Evolutionary conservation across 1,140 invertebrate species (phyloP).

Genomic region (Homarus americanus): DNA sequence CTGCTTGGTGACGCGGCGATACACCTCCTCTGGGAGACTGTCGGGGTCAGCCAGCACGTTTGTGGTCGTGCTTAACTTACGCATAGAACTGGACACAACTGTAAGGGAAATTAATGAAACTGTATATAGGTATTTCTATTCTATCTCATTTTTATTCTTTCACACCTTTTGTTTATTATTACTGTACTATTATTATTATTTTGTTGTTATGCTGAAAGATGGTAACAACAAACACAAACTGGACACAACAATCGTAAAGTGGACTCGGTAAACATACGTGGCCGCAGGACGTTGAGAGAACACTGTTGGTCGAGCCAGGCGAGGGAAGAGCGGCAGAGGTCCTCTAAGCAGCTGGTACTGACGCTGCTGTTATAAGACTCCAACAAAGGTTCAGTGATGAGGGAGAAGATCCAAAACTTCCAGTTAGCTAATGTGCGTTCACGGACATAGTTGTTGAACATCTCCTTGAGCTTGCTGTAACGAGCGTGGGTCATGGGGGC

Average conservation of each 20-base stretch:
- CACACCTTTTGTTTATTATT: too few species aligned
- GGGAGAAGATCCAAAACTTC: conserved; percentile 99
- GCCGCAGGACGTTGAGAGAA: conserved; percentile 82
- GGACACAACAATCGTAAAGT: background rate
- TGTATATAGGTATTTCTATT: conserved; percentile 1
- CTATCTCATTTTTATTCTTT: conserved; percentile 32
- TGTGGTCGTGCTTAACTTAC: conserved; percentile 93
- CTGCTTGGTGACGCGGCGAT: conserved; percentile 71
- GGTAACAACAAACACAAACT: too few species aligned
- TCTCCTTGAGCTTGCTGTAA: conserved; percentile 95
- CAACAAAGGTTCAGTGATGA: conserved; percentile 91
- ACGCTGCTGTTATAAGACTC: conserved; percentile 94
- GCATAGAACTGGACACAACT: conserved; percentile 91
- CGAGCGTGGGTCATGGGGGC: conserved; percentile 90
- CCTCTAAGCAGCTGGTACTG: conserved; percentile 93
- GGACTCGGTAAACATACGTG: conserved; percentile 52
- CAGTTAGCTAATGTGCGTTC: conserved; percentile 92
- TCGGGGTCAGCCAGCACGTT: conserved; percentile 94
- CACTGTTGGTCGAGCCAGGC: conserved; percentile 98
- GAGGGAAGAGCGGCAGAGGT: conserved; percentile 93
- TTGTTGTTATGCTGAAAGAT: too few species aligned
- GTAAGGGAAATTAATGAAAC: conserved; percentile 8
- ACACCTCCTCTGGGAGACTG: conserved; percentile 88
- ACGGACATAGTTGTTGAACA: conserved; percentile 95
- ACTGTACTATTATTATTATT: too few species aligned